Percentiles rank a stretch among this genome's conserved stretches.
Conservation (phyloP, 2,113 vertebrate species). For the Catagonus wagneri region DNA sequence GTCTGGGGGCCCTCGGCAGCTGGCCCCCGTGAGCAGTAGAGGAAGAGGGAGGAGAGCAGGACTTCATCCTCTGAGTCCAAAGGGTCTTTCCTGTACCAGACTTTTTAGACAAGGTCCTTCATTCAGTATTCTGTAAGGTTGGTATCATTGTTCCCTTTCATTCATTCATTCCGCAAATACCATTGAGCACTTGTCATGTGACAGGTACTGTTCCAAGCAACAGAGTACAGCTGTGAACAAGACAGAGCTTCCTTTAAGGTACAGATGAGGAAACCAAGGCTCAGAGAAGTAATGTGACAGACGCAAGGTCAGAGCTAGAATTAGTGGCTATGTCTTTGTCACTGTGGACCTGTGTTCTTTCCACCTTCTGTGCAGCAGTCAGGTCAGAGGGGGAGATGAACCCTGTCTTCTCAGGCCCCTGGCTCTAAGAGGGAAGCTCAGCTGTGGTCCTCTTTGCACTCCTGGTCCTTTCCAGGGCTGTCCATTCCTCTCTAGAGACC, state of each 20-base stretch:
- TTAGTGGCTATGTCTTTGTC: background rate
- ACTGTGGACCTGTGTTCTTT: background rate
- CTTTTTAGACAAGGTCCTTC: background rate
- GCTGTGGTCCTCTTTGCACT: background rate
- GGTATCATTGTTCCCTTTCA: background rate
- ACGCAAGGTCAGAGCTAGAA: background rate
- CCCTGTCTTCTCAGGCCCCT: background rate
- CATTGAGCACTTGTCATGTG: background rate
- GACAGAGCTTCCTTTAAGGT: background rate
- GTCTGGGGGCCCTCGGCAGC: background rate
- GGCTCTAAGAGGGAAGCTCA: background rate
- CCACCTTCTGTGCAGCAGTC: background rate
- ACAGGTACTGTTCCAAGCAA: background rate
- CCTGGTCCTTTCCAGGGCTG: background rate
- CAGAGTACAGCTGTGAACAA: background rate
- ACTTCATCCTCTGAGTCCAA: background rate
- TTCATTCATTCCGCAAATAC: constrained; percentile 15
- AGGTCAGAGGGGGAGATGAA: background rate
- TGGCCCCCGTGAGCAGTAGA: background rate
- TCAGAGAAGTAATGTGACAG: background rate
- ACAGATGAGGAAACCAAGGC: background rate
- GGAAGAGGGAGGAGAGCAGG: background rate
- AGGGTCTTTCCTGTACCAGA: background rate
- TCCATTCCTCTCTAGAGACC: background rate
- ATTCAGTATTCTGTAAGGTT: background rate